Conservation (phyloP, 2,797 vertebrate genomes). For the Natrix natrix region DNA sequence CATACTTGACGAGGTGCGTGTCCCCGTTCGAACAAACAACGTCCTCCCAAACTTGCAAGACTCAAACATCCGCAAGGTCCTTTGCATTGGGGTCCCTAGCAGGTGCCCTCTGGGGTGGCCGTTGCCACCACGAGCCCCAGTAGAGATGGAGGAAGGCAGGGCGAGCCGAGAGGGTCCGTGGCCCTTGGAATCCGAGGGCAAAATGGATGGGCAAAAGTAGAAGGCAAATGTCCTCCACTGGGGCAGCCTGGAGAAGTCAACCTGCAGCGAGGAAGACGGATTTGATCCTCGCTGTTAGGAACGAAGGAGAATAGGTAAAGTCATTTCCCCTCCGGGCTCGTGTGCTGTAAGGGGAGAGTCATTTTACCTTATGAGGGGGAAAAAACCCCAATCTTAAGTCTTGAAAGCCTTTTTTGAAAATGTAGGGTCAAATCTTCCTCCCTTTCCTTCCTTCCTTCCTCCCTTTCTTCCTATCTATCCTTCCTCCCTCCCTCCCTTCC, state of each 20-base stretch:
- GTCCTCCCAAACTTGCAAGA: constrained; percentile 44
- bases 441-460: too few species aligned
- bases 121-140: constrained; percentile 55
- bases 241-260: background rate
- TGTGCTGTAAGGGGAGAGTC: background rate
- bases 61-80: constrained; percentile 57
- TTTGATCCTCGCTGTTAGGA: background rate
- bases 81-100: constrained; percentile 51
- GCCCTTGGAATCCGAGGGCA: background rate
- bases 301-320: background rate
- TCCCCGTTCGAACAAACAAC: constrained; percentile 51
- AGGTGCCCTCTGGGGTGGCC: constrained; percentile 46
- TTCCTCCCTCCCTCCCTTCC: too few species aligned
- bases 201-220: background rate
- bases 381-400: background rate
- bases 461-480: too few species aligned
- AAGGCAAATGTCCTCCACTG: background rate
- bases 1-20: constrained; percentile 51
- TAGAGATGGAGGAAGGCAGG: constrained; percentile 12
- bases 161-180: too few species aligned
- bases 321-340: background rate
- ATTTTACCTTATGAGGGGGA: background rate
- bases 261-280: background rate
- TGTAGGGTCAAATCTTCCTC: background rate
- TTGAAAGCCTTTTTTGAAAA: background rate